These are phyloP conservation scores for Encarsia formosa DNA, from an alignment of 2,888 invertebrate species.

Conservation along the genomic window DNA sequence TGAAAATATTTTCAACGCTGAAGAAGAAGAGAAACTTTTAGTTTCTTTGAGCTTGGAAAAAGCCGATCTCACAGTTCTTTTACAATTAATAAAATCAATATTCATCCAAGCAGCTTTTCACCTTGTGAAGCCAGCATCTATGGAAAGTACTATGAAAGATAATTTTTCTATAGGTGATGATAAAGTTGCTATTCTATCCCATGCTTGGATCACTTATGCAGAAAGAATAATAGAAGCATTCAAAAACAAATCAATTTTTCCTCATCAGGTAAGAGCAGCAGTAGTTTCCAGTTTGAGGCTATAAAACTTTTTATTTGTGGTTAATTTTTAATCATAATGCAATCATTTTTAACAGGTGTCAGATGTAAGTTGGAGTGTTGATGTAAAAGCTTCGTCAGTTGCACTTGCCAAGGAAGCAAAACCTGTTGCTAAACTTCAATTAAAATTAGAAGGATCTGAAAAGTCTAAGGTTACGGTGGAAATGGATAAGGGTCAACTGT, in stretches of 20 bases:
- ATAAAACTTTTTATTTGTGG: constrained; percentile 2
- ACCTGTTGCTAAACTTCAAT: constrained; percentile 40
- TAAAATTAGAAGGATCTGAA: constrained; percentile 36
- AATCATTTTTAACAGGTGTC: constrained; percentile 32
- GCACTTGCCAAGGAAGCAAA: constrained; percentile 37
- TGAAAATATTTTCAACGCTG: constrained; percentile 38
- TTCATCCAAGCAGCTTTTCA: constrained; percentile 40
- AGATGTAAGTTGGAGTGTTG: constrained; percentile 42
- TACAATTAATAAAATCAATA: constrained; percentile 38
- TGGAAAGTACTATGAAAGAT: constrained; percentile 39
- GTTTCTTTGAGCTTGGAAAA: constrained; percentile 38
- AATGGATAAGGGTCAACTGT: constrained; percentile 40
- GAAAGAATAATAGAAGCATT: constrained; percentile 40
- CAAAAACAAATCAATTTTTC: constrained; percentile 41
- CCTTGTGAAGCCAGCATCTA: constrained; percentile 34
- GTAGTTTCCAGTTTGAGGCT: background rate
- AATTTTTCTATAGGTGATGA: constrained; percentile 37
- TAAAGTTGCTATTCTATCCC: constrained; percentile 38
- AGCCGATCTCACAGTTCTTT: constrained; percentile 34
- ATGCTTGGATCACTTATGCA: constrained; percentile 41
- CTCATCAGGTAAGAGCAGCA: constrained; percentile 37
- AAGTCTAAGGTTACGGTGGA: constrained; percentile 39
- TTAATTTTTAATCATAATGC: constrained; percentile 6
- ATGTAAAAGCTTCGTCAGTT: constrained; percentile 43
- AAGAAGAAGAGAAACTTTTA: constrained; percentile 42